Evolutionary conservation across 2,797 vertebrate species (phyloP).

Genomic region (Meriones psammophilus): DNA sequence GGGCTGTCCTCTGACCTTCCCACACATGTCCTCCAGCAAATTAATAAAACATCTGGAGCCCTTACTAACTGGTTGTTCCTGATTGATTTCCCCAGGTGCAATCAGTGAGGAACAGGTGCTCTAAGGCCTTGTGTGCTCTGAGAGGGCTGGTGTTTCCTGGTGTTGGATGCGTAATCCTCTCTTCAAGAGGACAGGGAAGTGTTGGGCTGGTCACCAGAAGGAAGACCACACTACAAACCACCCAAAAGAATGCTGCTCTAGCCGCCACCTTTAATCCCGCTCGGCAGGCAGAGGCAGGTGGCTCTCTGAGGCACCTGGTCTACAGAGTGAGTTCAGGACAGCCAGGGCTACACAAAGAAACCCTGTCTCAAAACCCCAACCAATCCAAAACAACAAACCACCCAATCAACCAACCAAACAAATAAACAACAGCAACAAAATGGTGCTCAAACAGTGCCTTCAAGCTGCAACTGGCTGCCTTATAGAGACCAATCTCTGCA

Average conservation of each 20-base stretch:
- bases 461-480: not conserved
- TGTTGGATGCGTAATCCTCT: conserved; percentile 26
- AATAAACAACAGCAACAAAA: not conserved
- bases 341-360: not conserved
- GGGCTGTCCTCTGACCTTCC: too few relatives aligned
- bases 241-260: not conserved
- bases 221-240: conserved; percentile 50
- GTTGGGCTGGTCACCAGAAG: conserved; percentile 30
- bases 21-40: too few relatives aligned
- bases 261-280: too few relatives aligned
- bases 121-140: not conserved
- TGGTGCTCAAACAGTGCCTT: not conserved
- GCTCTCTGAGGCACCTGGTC: not conserved
- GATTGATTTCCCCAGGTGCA: too few relatives aligned
- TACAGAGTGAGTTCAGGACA: not conserved
- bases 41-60: too few relatives aligned
- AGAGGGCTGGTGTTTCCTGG: conserved; percentile 62
- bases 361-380: not conserved
- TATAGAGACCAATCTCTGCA: not conserved
- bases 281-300: too few relatives aligned
- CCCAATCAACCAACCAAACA: too few relatives aligned
- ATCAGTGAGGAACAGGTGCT: too few relatives aligned
- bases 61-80: too few relatives aligned
- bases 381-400: too few relatives aligned
- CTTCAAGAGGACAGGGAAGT: conserved; percentile 36